phyloP scores from a whole-genome alignment of 1,140 invertebrate species.

The Goniozus legneri region DNA sequence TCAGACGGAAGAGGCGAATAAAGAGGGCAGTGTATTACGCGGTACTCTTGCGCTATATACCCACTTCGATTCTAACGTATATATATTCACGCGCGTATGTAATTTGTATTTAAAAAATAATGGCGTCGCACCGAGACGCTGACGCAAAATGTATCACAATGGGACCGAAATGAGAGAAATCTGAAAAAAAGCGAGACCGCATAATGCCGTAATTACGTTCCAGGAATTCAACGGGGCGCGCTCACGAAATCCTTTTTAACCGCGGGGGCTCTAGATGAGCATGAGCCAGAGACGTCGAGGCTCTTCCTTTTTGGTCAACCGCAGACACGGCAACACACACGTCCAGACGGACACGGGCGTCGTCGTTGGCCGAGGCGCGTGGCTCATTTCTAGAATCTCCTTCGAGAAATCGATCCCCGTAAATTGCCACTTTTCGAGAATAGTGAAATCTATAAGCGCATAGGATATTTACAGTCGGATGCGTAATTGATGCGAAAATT shows the following conservation, averaged over 20 bases:
- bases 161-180: constrained; percentile 29
- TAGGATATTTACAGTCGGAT: too few relatives aligned
- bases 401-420: too few relatives aligned
- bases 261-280: too few relatives aligned
- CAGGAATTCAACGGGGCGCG: constrained; percentile 30
- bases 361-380: constrained; percentile 17
- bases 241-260: too few relatives aligned
- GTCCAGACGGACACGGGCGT: constrained; percentile 6
- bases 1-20: too few relatives aligned
- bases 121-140: constrained; percentile 3
- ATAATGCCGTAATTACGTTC: constrained; percentile 38
- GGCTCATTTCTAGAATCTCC: too few relatives aligned
- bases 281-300: constrained; percentile 22
- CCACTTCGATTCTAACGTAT: neutral
- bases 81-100: neutral
- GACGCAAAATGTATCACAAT: neutral
- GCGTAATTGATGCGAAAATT: too few relatives aligned
- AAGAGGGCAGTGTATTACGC: neutral
- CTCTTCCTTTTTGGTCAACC: constrained; percentile 12
- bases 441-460: too few relatives aligned
- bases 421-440: too few relatives aligned
- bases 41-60: neutral
- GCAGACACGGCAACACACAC: constrained; percentile 18
- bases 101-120: neutral
- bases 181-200: constrained; percentile 37